phyloP scores from a whole-genome alignment of 2,888 invertebrate species.

The Camponotus fellah region DNA sequence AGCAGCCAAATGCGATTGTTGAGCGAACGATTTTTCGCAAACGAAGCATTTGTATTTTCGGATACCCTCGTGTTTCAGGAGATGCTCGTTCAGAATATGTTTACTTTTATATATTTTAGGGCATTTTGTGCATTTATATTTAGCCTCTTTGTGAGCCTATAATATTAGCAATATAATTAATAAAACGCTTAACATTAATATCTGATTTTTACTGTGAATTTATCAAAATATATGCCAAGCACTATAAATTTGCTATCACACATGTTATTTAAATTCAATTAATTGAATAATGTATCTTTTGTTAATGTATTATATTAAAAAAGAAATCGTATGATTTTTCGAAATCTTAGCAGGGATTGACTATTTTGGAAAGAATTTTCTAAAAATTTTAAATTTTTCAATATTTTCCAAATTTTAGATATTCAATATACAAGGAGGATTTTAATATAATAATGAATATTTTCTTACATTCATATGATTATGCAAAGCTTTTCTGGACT shows the following conservation, averaged over 20 bases:
- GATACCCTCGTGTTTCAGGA: slow-evolving; percentile 81
- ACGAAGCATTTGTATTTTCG: slow-evolving; percentile 79
- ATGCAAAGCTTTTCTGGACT: slow-evolving; percentile 79
- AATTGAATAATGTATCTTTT: too few relatives aligned
- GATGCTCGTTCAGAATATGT: slow-evolving; percentile 80
- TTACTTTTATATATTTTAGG: slow-evolving; percentile 77
- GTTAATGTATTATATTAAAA: not conserved
- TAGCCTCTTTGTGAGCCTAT: slow-evolving; percentile 79
- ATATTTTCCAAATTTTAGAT: too few relatives aligned
- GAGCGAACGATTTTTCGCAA: slow-evolving; percentile 79
- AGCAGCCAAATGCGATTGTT: slow-evolving; percentile 81
- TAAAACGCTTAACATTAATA: not conserved
- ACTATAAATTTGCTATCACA: not conserved
- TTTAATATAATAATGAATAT: not conserved
- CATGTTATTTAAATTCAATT: too few relatives aligned
- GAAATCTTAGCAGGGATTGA: too few relatives aligned
- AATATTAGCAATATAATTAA: not conserved
- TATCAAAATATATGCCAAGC: not conserved
- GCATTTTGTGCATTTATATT: slow-evolving; percentile 73
- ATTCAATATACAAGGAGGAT: too few relatives aligned
- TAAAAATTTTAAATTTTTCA: too few relatives aligned
- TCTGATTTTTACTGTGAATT: not conserved
- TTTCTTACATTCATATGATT: slow-evolving; percentile 79
- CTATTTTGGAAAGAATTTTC: too few relatives aligned
- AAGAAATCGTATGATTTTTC: not conserved